phyloP scores from a whole-genome alignment of 2,888 invertebrate species.

The Sympetrum striolatum region DNA sequence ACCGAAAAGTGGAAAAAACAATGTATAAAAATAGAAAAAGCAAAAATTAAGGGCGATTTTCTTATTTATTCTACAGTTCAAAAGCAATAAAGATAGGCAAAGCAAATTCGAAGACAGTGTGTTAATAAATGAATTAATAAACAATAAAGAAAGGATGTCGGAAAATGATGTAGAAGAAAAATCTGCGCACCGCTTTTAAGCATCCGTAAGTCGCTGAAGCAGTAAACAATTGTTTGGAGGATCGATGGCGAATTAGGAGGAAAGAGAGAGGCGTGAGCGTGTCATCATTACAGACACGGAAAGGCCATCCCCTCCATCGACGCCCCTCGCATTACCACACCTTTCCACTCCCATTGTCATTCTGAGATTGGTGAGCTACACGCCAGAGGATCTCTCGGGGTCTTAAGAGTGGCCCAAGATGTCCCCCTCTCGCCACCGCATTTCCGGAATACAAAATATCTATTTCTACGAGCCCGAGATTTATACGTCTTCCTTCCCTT shows the following conservation, averaged over 20 bases:
- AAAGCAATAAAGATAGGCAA: no score
- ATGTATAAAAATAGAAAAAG: no score
- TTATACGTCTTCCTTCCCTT: not conserved
- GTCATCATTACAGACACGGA: conserved; percentile 35
- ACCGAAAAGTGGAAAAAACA: no score
- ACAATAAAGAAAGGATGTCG: no score
- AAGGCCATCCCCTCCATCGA: not conserved
- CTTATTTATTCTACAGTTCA: no score
- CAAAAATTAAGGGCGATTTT: no score
- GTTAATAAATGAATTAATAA: not conserved
- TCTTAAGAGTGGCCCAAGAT: not conserved
- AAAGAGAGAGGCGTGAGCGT: not conserved
- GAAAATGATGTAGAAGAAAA: no score
- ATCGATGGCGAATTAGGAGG: not conserved
- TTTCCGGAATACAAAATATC: not conserved
- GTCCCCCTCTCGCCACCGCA: not conserved
- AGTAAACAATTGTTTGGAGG: not conserved
- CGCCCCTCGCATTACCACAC: not conserved
- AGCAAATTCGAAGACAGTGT: not conserved
- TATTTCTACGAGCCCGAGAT: not conserved
- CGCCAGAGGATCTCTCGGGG: not conserved
- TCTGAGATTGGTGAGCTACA: conserved; percentile 13
- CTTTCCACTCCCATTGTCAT: conserved; percentile 25
- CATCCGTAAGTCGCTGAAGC: no score
- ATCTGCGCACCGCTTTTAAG: no score